Percentiles rank a stretch among this genome's conserved stretches.
Conservation (phyloP, 2,888 invertebrate species). For the Bimastos eiseni region DNA sequence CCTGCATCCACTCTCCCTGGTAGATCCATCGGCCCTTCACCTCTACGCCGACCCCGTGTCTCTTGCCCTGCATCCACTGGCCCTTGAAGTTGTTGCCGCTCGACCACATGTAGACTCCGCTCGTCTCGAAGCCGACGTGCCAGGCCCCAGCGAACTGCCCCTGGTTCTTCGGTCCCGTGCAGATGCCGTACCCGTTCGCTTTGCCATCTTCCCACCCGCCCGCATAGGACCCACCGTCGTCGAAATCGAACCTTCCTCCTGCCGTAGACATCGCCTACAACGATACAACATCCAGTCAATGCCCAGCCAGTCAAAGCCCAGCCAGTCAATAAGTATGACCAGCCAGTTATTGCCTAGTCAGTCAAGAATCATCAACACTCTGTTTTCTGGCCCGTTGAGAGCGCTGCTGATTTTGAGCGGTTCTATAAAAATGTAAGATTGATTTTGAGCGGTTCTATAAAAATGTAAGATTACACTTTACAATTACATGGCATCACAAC, state of each 20-base stretch:
- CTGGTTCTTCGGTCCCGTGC: constrained; percentile 82
- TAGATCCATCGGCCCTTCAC: constrained; percentile 95
- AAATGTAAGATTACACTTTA: too few species aligned
- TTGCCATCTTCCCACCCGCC: constrained; percentile 99
- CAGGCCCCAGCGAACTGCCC: constrained; percentile 98
- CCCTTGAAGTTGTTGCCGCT: constrained; percentile 93
- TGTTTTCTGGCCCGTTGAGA: too few species aligned
- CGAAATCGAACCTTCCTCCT: constrained; percentile 99
- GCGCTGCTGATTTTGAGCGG: too few species aligned
- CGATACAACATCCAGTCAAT: background rate
- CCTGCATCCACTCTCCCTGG: constrained; percentile 97
- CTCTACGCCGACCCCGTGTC: constrained; percentile 96
- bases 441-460: too few species aligned
- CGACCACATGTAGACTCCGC: constrained; percentile 79
- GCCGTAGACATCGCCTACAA: constrained; percentile 42
- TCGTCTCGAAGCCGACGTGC: constrained; percentile 99
- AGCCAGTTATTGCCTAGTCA: background rate
- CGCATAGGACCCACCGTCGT: constrained; percentile 99
- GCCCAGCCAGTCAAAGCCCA: background rate
- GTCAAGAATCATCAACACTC: background rate
- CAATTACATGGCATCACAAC: too few species aligned
- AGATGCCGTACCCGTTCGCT: constrained; percentile 98
- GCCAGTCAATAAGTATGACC: too few species aligned
- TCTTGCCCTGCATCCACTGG: constrained; percentile 98
- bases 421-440: too few species aligned